A percentile compares a stretch with the other conserved stretches of the same genome.
These are phyloP conservation scores for Latrodectus geometricus DNA, from an alignment of 1,140 invertebrate species.

Conservation along the genomic window DNA sequence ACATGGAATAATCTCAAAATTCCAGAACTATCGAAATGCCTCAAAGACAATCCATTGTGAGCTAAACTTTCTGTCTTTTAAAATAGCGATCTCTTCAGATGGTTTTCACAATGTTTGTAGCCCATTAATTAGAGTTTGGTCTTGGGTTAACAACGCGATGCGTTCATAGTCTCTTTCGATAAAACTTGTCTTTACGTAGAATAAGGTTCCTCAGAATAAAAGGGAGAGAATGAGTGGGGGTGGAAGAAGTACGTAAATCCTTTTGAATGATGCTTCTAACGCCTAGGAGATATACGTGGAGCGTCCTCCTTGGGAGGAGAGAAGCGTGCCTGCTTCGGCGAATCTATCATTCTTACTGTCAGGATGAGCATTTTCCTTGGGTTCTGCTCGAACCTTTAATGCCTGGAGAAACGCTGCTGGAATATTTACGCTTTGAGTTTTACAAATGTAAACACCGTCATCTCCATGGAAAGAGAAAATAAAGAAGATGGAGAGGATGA, in stretches of 20 bases:
- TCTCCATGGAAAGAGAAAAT: neutral
- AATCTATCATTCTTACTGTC: constrained; percentile 22
- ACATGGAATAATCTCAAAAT: neutral
- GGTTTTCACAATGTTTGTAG: neutral
- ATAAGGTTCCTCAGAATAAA: neutral
- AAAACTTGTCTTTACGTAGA: neutral
- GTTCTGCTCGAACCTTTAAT: neutral
- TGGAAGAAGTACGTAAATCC: neutral
- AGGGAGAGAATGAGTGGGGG: neutral
- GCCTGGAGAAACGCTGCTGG: neutral
- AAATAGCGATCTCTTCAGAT: neutral
- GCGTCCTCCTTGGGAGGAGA: neutral
- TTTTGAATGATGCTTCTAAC: constrained; percentile 10
- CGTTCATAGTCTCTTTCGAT: neutral
- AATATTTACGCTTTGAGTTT: constrained; percentile 20
- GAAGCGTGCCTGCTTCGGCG: neutral
- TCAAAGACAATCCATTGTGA: neutral
- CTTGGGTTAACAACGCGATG: neutral
- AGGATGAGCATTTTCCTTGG: constrained; percentile 3
- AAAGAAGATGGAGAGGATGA: neutral
- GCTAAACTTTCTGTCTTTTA: neutral
- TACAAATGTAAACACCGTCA: constrained; percentile 12
- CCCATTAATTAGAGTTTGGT: neutral
- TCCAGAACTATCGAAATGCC: neutral
- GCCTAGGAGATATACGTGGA: neutral